Base-by-base conservation (phyloP, 2,113 vertebrate species). In the Genyomyrus donnyi region DNA sequence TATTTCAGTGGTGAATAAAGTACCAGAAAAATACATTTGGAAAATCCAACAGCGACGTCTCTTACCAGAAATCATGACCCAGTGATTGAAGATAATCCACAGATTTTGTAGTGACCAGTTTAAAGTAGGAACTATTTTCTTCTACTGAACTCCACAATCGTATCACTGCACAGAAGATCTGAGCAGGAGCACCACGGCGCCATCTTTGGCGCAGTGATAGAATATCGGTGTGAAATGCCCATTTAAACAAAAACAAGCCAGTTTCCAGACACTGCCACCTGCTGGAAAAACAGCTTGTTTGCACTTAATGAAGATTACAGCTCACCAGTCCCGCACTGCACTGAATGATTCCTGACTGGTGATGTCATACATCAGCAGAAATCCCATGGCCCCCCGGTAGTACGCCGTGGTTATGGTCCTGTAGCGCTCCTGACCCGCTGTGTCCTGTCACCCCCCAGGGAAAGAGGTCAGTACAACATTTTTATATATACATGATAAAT, bases 331-430 rank as follows among this genome's bases (percentile, higher is more conserved):
- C 90, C 96, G 96, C 17, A 97, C 96, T 15, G 96, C 96, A 0
- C 90, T 95, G 95, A 97, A 97, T 0, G 96, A 96, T 9, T 97
- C 97, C 93, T 96, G 93, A 89, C 95, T 97, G 15, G 96, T 96
- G 93, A 97, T 97, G 87, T 97, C 97, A 48, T 97, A 97, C 96
- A 97, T 96, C 0, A 97, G 95, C 90, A 97, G 93, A 90, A 97
- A 97, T 1, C 97, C 97, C 97, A 97, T 97, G 88, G 97, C 97
- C 45, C 97, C 97, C 87, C 97, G 93, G 94, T 97, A 97, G 89
- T 97, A 97, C 0, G 97, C 96, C 3, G 96, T 97, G 74, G 97
- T 97, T 91, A 97, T 97, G 87, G 97, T 97, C 19, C 96, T 93
- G 91, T 97, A 97, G 9, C 97, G 94, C 90, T 97, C 97, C 92